Evolutionary conservation across 2,113 vertebrate species (phyloP), one percentile per base, ranked within the genome.

Genomic region (Erinaceus europaeus): DNA sequence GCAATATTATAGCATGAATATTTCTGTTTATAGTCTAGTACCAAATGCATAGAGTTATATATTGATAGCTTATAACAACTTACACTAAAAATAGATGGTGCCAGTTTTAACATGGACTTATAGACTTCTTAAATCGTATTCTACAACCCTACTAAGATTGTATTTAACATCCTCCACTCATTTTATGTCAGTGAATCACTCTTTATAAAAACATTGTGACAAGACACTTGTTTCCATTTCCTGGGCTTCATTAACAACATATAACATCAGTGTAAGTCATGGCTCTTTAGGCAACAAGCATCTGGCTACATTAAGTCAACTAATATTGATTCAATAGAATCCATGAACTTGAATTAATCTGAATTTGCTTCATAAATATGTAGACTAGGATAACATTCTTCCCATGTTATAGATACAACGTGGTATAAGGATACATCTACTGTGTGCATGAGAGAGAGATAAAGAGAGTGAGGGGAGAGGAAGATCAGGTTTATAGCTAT

Each of bases 291-390:
- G 50, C n/a, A 86, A 61, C 36, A 89, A 92, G 48, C 73, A 91
- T 85, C 85, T 93, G 88, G 75, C 44, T 75, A 76, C 23, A 57
- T 69, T 84, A 73, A 80, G 18, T 79, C 13, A 86, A 61, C 44
- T 84, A 75, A 90, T 89, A 87, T 42, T 85, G 38, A 87, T 85
- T 53, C 52, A 78, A 46, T 69, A 75, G 36, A 57, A 14, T 84
- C 72, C 65, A 76, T 64, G 29, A 82, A 82, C 90, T 74, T 87
- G 42, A 93, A 48, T 82, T 50, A 69, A 74, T 57, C 52, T 92
- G 53, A 75, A 85, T 85, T 94, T 94, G 40, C 6, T 64, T 79
- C 72, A 64, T 76, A 71, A 59, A 90, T 82, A 80, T 65, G 25
- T 79, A 84, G 25, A 75, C 23, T 27, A 82, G 38, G 85, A 68